Evolutionary conservation across 2,888 invertebrate species (phyloP).

Genomic region (Meganola albula): DNA sequence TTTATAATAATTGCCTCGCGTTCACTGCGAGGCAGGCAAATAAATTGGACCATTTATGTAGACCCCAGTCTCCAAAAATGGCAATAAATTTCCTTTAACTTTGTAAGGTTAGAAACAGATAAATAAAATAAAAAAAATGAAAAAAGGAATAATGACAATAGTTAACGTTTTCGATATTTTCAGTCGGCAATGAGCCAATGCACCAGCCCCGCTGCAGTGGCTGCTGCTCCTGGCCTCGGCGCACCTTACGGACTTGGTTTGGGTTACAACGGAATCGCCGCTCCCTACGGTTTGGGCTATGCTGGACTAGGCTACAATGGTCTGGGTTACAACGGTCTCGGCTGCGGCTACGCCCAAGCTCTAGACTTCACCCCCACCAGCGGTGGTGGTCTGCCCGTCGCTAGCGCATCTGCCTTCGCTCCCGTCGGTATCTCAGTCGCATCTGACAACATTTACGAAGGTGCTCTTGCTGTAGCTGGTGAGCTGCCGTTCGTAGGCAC

Average conservation of each 20-base stretch:
- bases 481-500: constrained; percentile 22
- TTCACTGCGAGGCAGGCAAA: no score
- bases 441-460: constrained; percentile 20
- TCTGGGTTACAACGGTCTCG: not conserved
- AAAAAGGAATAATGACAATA: no score
- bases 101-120: no score
- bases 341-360: constrained; percentile 5
- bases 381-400: constrained; percentile 15
- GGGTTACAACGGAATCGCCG: constrained; percentile 5
- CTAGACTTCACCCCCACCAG: constrained; percentile 11
- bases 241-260: constrained; percentile 5
- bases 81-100: no score
- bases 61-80: no score
- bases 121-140: no score
- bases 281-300: constrained; percentile 2
- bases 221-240: not conserved
- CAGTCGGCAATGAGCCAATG: constrained; percentile 17
- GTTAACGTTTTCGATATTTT: no score
- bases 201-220: constrained; percentile 3
- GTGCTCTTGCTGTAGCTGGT: constrained; percentile 14
- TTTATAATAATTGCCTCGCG: no score
- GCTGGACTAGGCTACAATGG: constrained; percentile 3
- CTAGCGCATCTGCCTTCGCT: constrained; percentile 13
- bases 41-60: no score
- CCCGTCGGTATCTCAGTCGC: constrained; percentile 11